Evolutionary conservation across 1,140 invertebrate genomes (phyloP), one percentile per base, ranked within the genome.

Genomic region (Papilio dardanus): DNA sequence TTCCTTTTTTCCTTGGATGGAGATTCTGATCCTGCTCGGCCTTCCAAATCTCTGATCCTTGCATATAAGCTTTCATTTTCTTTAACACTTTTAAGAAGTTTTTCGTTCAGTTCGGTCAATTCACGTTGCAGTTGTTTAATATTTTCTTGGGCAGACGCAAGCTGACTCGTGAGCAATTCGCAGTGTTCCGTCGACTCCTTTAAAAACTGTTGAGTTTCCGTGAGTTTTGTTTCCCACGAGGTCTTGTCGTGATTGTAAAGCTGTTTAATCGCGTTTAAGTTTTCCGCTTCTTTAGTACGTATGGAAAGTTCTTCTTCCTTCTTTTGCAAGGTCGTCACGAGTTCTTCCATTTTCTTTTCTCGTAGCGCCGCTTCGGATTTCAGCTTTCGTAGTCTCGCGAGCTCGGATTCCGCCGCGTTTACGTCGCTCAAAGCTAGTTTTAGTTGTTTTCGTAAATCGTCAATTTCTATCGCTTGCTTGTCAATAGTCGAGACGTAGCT

Each of bases 51-150:
- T 76, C 96, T 93, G 30, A 97, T 91, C 78, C 95, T 95, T 50
- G 94, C 92, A 77, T 96, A 97, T 8, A 97, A 91, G 14, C 92
- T 91, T 79, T 97, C 96, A 85, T 97, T 97, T 91, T 97, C 97
- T 85, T 97, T 96, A 62, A 96, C 96, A 75, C 95, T 96, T 77
- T 94, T 94, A 1, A 95, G 85, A 33, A 97, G 87, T 74, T 95
- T 94, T 54, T 94, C 93, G 79, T 93, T 93, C n/a, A 94, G 82
- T 74, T 93, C 94, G 85, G 94, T 94, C 46, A 96, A 86, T 87
- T 96, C 95, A 74, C 94, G 94, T 86, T 95, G 95, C 66, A 96
- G 88, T 78, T 92, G 94, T 74, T 91, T 84, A 24, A 95, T 86
- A 16, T 92, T 92, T 73, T 94, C 93, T 83, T 96, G 95, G 80